Conservation (phyloP, 2,113 vertebrate genomes). For the Bombycilla garrulus region DNA sequence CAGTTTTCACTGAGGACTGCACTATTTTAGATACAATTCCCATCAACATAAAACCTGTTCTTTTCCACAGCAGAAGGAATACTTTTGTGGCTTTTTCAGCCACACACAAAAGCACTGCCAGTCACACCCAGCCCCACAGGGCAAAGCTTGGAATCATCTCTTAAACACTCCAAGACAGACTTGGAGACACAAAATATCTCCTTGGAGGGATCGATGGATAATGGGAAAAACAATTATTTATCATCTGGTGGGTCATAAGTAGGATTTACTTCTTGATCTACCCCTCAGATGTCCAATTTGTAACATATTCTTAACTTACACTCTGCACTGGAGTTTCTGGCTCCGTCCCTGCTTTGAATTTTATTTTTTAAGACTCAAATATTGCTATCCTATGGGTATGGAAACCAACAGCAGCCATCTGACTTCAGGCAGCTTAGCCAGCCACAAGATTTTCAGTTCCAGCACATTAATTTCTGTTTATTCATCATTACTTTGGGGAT, state of each 20-base stretch:
- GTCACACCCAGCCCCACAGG: neutral
- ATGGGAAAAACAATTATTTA: neutral
- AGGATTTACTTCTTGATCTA: neutral
- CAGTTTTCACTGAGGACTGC: neutral
- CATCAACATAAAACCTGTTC: neutral
- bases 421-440: neutral
- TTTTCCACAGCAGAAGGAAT: neutral
- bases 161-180: neutral
- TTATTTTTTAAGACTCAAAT: neutral
- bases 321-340: neutral
- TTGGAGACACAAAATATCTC: neutral
- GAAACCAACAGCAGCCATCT: neutral
- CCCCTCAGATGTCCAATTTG: neutral
- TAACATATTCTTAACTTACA: neutral
- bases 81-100: neutral
- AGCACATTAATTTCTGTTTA: neutral
- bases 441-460: neutral
- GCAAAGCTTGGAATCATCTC: neutral
- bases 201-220: neutral
- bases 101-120: neutral
- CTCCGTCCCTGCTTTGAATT: neutral
- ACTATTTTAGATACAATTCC: neutral
- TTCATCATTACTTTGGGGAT: neutral
- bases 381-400: neutral
- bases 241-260: neutral